Evolutionary conservation across 2,888 invertebrate species (phyloP), one percentile per base, ranked within the genome.

Genomic region (Rhorus exstirpatorius): DNA sequence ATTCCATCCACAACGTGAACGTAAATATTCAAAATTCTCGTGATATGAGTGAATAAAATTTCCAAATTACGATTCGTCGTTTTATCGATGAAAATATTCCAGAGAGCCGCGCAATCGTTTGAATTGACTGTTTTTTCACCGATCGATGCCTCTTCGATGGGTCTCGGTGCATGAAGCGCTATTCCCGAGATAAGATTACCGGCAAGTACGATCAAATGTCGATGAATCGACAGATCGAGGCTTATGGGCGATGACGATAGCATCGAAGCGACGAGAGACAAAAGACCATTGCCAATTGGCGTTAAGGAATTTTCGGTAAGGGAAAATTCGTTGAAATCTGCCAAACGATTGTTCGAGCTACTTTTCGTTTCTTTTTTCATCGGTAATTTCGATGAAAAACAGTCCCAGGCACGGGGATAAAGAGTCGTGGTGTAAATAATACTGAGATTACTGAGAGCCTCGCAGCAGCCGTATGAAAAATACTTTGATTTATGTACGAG

Each of bases 1-100:
- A 90, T 81, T 90, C 97, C 97, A 87, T 97, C 97, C 83, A 97
- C 94, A 85, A 97, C 94, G 91, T 97, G 97, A 72, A 95, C 95
- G 87, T 96, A 94, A 24, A 97, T 95, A 90, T 97, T 97, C 77
- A 97, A 92, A 88, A 97, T 93, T 88, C 96, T 96, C 55, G 96
- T 90, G 0, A 96, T 94, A 70, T 97, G 96, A 79, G 94, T 94
- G 8, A 97, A 92, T 74, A 96, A 94, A 70, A 95, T 94, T 85
- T 97, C 96, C 71, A 92, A 86, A 63, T 89, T 85, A 90, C 0
- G 89, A 55, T 70, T 88, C 72, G 82, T 93, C 89, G 26, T 93
- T 86, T 89, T 94, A 92, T 92, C 91, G 17, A 89, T 89, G 44
- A 91, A 89, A 12, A 88, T 87, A 3, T 84, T 86, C 91, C 91